A percentile compares a stretch with the other conserved stretches of the same genome.
Evolutionary conservation across 2,797 vertebrate species (phyloP).

Genomic region (Emydoidea blandingii): DNA sequence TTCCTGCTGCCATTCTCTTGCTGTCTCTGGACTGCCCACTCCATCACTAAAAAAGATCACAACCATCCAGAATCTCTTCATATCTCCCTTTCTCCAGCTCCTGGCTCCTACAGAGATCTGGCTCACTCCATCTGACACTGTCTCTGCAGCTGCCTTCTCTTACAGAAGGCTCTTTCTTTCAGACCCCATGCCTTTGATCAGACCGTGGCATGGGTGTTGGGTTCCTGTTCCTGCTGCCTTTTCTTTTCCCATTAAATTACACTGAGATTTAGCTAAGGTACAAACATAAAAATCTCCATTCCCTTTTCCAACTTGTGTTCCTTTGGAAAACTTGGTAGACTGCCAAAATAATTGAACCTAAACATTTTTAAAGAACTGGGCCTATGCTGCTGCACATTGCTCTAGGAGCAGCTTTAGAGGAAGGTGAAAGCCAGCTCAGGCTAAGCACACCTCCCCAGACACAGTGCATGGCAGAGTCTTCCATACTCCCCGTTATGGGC

Average conservation of each 20-base stretch:
- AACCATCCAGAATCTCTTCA: neutral
- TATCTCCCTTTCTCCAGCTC: neutral
- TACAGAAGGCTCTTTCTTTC: neutral
- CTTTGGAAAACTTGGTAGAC: neutral
- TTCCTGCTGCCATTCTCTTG: neutral
- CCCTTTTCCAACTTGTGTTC: neutral
- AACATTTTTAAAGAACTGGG: neutral
- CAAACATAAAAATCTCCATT: neutral
- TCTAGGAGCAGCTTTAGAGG: neutral
- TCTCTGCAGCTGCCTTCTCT: neutral
- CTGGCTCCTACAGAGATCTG: neutral
- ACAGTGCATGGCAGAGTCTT: neutral
- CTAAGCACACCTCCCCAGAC: neutral
- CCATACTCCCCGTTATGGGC: neutral
- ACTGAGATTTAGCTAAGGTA: neutral
- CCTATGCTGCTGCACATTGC: neutral
- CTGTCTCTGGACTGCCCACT: neutral
- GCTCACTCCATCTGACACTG: neutral
- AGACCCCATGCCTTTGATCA: neutral
- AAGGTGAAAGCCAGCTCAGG: neutral
- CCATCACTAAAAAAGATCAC: neutral
- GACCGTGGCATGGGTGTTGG: neutral
- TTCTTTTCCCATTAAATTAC: neutral
- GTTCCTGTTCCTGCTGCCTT: neutral
- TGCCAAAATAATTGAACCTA: neutral